These are phyloP conservation scores for Ascaphus truei DNA, from an alignment of 2,113 vertebrate genomes.

Conservation along the genomic window DNA sequence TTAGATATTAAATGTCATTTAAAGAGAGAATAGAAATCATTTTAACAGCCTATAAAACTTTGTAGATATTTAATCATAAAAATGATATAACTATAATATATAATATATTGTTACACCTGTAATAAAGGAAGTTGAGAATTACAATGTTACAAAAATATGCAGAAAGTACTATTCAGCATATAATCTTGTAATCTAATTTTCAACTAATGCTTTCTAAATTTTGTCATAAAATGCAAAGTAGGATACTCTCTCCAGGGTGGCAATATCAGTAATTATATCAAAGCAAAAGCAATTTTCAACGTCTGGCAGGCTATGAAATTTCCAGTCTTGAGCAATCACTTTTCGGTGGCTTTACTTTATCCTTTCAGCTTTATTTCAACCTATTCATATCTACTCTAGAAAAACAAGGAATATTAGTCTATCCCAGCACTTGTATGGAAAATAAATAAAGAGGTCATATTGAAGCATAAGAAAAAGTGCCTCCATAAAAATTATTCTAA, in stretches of 20 bases:
- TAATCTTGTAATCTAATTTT: constrained; percentile 31
- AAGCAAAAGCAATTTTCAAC: constrained; percentile 35
- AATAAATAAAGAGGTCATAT: not conserved
- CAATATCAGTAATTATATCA: constrained; percentile 38
- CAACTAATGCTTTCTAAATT: constrained; percentile 33
- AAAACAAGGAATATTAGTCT: constrained; percentile 19
- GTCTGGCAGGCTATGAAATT: constrained; percentile 32
- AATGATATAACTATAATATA: constrained; percentile 3
- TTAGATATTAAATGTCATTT: not conserved
- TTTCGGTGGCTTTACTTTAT: constrained; percentile 13
- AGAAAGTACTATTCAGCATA: constrained; percentile 30
- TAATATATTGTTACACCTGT: not conserved
- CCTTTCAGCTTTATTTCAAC: constrained; percentile 23
- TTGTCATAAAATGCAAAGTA: constrained; percentile 30
- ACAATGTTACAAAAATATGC: constrained; percentile 20
- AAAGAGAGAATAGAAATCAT: not conserved
- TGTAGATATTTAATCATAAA: not conserved
- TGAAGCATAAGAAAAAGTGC: constrained; percentile 9
- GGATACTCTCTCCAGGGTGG: constrained; percentile 29
- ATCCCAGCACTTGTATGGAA: not conserved
- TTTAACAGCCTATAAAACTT: not conserved
- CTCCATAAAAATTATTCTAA: constrained; percentile 5
- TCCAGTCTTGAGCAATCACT: constrained; percentile 21
- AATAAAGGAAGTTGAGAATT: constrained; percentile 3
- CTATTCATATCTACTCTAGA: constrained; percentile 25